These are phyloP conservation scores for Aporrectodea caliginosa DNA, from an alignment of 1,140 invertebrate genomes.

Conservation along the genomic window DNA sequence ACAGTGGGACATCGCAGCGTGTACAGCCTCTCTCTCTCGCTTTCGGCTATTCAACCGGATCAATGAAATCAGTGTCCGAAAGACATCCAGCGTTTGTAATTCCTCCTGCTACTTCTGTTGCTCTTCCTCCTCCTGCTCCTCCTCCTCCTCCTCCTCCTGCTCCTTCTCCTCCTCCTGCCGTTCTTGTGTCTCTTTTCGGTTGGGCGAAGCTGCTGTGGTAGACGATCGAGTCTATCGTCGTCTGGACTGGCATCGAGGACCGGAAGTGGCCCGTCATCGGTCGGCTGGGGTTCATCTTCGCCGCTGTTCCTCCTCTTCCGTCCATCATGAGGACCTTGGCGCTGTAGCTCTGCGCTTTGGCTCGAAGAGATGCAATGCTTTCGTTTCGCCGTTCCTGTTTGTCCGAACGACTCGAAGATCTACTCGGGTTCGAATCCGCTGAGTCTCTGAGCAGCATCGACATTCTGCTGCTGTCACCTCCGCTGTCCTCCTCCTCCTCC, in stretches of 20 bases:
- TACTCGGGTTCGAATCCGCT: no score
- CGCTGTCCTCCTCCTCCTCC: conserved; percentile 5
- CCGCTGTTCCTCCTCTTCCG: neutral
- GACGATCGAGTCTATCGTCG: neutral
- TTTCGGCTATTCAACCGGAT: no score
- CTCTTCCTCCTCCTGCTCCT: no score
- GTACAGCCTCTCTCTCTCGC: no score
- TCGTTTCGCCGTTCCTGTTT: conserved; percentile 51
- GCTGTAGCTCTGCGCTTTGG: conserved; percentile 87
- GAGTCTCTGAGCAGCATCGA: neutral
- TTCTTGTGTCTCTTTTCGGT: neutral
- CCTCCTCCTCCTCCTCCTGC: no score
- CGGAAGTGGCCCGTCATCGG: no score
- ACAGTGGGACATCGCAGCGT: no score
- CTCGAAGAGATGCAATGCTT: conserved; percentile 82
- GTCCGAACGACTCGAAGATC: no score
- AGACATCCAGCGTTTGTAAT: no score
- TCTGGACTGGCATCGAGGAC: neutral
- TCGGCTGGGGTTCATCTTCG: neutral
- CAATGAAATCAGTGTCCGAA: no score
- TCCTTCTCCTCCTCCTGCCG: no score
- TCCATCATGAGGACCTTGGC: conserved; percentile 59
- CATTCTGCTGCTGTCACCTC: neutral
- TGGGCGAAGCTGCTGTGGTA: neutral
- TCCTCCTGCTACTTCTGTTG: no score